Evolutionary conservation across 1,140 invertebrate species (phyloP).

Genomic region (Zaprionus ghesquierei): DNA sequence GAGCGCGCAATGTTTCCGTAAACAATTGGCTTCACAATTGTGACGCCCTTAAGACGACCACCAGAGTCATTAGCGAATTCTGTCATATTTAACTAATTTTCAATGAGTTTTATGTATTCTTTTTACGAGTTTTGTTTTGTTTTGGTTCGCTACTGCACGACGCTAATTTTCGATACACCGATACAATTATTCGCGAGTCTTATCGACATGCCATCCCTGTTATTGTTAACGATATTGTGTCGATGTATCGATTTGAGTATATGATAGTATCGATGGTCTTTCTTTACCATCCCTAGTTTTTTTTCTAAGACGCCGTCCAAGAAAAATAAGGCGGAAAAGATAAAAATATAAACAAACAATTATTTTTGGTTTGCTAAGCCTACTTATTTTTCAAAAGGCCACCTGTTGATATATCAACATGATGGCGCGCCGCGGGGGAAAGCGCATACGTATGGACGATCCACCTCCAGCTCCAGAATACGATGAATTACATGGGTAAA

Average conservation of each 20-base stretch:
- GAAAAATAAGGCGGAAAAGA: not conserved
- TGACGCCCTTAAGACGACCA: slow-evolving; percentile 92
- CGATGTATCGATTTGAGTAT: not conserved
- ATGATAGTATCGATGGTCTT: not conserved
- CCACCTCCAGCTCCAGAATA: slow-evolving; percentile 92
- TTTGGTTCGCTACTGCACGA: not conserved
- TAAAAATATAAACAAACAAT: slow-evolving; percentile 1
- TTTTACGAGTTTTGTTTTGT: slow-evolving; percentile 3
- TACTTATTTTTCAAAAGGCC: not conserved
- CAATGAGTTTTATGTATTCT: not conserved
- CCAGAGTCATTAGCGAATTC: slow-evolving; percentile 93
- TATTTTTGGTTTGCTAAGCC: not conserved
- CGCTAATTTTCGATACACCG: slow-evolving; percentile 31
- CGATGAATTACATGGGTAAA: slow-evolving; percentile 62
- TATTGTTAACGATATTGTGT: not conserved
- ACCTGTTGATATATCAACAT: slow-evolving; percentile 31
- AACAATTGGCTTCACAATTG: slow-evolving; percentile 97
- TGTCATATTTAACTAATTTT: slow-evolving; percentile 85
- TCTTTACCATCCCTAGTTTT: slow-evolving; percentile 8
- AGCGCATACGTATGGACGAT: slow-evolving; percentile 95
- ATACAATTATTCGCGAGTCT: not conserved
- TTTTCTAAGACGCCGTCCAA: slow-evolving; percentile 5
- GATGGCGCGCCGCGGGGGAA: slow-evolving; percentile 92
- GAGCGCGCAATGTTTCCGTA: slow-evolving; percentile 98
- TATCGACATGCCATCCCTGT: not conserved